Base-by-base conservation (phyloP, 2,113 vertebrate genomes). In the Boleophthalmus pectinirostris region DNA sequence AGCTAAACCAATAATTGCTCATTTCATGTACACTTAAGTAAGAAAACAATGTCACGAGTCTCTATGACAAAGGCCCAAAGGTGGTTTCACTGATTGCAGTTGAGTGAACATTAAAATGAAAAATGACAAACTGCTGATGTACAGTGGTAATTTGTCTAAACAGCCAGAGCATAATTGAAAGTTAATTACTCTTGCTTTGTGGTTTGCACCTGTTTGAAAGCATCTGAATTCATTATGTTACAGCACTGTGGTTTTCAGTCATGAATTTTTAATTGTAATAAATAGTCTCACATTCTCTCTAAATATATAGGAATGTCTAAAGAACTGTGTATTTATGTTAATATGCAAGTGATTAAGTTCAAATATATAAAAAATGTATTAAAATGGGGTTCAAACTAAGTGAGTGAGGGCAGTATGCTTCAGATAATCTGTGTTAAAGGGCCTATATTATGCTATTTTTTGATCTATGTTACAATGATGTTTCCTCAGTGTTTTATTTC, bases 111-210 rank as follows among this genome's bases (percentile, higher is more conserved):
- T 64, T 64, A 64, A 64, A 64, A 61, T 61, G 58, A 61, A 38
- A 64, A 64, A 64, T 64, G 61, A 25, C 56, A 24, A 25, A 58
- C 33, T 64, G 33, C 9, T 21, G 33, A 64, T n/a, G 61, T 64
- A 64, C 29, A n/a, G 29, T 38, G 6, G 33, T 64, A 64, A 64
- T 64, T 64, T 64, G 61, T 43, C 33, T 64, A 43, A 58, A 64
- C 33, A 43, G 61, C 61, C 61, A 38, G 33, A 5, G 33, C 61
- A 38, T 64, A 64, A 64, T 64, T 64, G 61, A 64, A 64, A 21
- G 61, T 64, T 64, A 64, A 64, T 64, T 64, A 64, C 33, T 64
- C 61, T 64, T 64, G 61, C 33, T 64, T 38, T n/a, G 16, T 61
- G 61, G 38, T 43, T 33, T 38, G 61, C 61, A 64, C 61, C 61